phyloP scores from a whole-genome alignment of 2,888 invertebrate species.

The Syrista parreyssii region DNA sequence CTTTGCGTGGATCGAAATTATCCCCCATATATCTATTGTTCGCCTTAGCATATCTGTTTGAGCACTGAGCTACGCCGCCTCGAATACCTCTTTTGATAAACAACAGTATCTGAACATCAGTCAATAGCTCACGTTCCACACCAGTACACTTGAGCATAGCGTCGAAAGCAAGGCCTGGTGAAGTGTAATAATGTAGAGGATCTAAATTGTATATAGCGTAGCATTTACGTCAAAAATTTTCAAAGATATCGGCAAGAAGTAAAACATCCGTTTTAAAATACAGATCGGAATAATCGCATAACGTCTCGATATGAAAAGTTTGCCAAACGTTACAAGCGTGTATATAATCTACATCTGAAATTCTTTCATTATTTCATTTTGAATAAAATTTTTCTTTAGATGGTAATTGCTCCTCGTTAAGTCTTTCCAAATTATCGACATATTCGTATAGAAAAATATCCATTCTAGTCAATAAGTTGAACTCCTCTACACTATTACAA shows the following conservation, averaged over 20 bases:
- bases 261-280: no score
- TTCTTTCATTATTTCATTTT: slow-evolving; percentile 20
- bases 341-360: slow-evolving; percentile 8
- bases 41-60: slow-evolving; percentile 47
- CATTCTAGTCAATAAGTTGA: slow-evolving; percentile 37
- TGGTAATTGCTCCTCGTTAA: slow-evolving; percentile 24
- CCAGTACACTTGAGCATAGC: slow-evolving; percentile 28
- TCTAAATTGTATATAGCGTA: no score
- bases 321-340: slow-evolving; percentile 41
- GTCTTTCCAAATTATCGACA: slow-evolving; percentile 28
- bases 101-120: slow-evolving; percentile 34
- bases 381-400: slow-evolving; percentile 34
- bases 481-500: slow-evolving; percentile 16
- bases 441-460: slow-evolving; percentile 54
- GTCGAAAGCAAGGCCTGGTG: slow-evolving; percentile 50
- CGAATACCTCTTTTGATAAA: slow-evolving; percentile 50
- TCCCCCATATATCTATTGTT: slow-evolving; percentile 53
- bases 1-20: no score
- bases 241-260: no score
- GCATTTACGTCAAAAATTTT: no score
- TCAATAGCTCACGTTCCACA: slow-evolving; percentile 44
- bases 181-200: slow-evolving; percentile 56
- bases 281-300: slow-evolving; percentile 45
- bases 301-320: slow-evolving; percentile 36
- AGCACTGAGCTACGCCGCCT: slow-evolving; percentile 49